Conservation (phyloP, 2,113 vertebrate genomes). For the Condylura cristata region DNA sequence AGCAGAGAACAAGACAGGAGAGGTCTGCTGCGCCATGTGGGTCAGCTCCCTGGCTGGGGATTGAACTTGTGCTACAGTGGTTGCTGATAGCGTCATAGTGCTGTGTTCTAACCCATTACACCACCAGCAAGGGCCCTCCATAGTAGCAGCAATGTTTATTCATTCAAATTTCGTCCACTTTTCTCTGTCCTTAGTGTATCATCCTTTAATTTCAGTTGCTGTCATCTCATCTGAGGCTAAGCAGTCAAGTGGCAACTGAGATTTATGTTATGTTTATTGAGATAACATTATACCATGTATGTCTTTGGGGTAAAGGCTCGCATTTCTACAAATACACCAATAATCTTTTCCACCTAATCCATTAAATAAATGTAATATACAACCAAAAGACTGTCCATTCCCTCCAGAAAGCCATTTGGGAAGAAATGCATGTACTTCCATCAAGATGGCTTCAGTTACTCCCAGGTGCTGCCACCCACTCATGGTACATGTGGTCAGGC, state of each 20-base stretch:
- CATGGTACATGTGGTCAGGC: background rate
- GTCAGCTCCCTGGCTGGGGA: too few relatives aligned
- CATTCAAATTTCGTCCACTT: background rate
- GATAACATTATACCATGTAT: too few relatives aligned
- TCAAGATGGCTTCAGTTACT: background rate
- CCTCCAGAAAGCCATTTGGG: background rate
- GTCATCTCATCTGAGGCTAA: background rate
- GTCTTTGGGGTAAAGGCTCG: too few relatives aligned
- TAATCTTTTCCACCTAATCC: too few relatives aligned
- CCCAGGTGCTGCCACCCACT: background rate
- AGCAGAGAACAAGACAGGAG: too few relatives aligned
- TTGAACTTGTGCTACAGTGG: too few relatives aligned
- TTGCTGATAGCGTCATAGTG: too few relatives aligned
- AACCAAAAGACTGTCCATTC: background rate
- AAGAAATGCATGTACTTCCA: background rate
- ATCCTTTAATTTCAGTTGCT: constrained; percentile 28
- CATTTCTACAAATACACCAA: too few relatives aligned
- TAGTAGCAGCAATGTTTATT: constrained; percentile 12
- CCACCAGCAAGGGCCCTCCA: too few relatives aligned
- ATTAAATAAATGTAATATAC: background rate
- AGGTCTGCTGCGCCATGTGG: too few relatives aligned
- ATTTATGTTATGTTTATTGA: too few relatives aligned
- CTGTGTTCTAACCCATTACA: too few relatives aligned
- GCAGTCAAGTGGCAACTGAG: background rate
- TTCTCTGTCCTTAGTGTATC: background rate